Evolutionary conservation across 2,797 vertebrate species (phyloP).

Genomic region (Ispidina lecontei): DNA sequence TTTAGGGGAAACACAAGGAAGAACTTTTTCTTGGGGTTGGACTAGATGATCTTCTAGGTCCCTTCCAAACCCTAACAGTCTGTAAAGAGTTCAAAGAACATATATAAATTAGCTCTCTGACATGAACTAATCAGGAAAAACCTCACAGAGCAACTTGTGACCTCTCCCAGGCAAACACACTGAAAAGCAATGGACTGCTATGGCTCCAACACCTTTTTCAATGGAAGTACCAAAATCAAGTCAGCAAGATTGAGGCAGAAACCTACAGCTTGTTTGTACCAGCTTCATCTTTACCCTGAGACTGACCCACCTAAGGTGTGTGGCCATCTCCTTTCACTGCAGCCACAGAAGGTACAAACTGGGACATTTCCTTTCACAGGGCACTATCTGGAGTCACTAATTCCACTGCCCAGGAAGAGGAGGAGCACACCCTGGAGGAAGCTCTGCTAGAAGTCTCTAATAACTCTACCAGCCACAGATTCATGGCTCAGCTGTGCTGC

Average conservation of each 20-base stretch:
- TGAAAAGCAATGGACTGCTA: background rate
- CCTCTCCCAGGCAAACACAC: background rate
- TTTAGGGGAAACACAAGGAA: no score
- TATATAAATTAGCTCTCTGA: background rate
- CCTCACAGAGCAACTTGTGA: background rate
- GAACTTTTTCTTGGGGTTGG: no score
- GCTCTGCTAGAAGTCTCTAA: background rate
- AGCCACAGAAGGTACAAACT: background rate
- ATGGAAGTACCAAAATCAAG: background rate
- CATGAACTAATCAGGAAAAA: background rate
- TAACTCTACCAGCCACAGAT: conserved; percentile 21
- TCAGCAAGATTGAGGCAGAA: background rate
- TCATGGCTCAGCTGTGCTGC: background rate
- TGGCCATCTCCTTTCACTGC: background rate
- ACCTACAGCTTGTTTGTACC: background rate
- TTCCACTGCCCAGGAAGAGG: background rate
- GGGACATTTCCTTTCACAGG: background rate
- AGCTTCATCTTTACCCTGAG: background rate
- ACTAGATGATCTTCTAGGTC: no score
- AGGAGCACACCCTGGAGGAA: conserved; percentile 4
- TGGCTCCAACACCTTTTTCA: background rate
- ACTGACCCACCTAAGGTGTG: background rate
- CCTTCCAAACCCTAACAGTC: no score
- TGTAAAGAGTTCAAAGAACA: background rate
- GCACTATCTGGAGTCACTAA: background rate